phyloP scores from a whole-genome alignment of 2,113 vertebrate species.

The Antechinus flavipes region DNA sequence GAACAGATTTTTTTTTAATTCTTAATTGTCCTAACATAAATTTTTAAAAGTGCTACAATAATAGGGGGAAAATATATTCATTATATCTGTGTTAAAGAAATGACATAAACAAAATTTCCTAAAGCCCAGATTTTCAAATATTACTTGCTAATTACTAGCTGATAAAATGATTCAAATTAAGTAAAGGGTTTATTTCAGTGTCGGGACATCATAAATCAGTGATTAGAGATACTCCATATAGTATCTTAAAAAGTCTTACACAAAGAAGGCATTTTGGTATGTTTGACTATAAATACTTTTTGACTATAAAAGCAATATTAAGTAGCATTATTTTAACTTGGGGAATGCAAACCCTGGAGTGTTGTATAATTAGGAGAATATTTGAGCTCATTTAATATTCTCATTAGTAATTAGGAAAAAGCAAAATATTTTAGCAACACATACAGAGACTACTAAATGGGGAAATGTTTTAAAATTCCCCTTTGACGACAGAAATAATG shows the following conservation, averaged over 20 bases:
- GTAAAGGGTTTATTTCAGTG: neutral
- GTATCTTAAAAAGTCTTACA: neutral
- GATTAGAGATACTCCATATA: neutral
- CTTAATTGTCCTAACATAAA: neutral
- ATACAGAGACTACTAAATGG: neutral
- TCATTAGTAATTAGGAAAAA: neutral
- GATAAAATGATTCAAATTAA: neutral
- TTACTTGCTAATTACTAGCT: neutral
- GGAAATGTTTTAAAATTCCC: neutral
- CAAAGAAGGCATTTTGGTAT: neutral
- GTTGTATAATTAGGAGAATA: neutral
- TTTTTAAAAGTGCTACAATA: neutral
- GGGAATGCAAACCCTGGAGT: neutral
- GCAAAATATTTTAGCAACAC: neutral
- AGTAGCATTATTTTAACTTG: neutral
- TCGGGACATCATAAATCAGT: neutral
- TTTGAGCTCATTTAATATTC: neutral
- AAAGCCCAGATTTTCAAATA: neutral
- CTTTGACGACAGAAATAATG: neutral
- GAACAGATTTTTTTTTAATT: constrained; percentile 4
- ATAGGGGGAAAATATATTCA: neutral
- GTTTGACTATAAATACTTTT: neutral
- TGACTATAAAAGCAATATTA: neutral
- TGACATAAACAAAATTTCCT: neutral
- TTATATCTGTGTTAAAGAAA: neutral